These are phyloP conservation scores for Drosophila truncata DNA, from an alignment of 1,140 invertebrate genomes.

Conservation along the genomic window DNA sequence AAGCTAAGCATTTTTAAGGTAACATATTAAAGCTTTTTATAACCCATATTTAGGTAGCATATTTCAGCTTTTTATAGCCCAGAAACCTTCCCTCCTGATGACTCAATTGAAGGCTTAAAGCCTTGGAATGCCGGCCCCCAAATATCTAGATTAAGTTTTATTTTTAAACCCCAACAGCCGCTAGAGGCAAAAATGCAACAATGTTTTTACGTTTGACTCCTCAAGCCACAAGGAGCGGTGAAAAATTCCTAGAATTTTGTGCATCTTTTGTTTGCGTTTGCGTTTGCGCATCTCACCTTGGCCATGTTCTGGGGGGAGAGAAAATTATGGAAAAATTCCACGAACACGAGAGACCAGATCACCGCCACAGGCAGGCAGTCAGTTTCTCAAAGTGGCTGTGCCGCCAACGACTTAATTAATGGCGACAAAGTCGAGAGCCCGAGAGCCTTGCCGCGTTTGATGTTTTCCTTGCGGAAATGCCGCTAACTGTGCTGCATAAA, in stretches of 20 bases:
- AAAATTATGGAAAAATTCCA: slow-evolving; percentile 80
- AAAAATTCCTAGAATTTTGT: slow-evolving; percentile 69
- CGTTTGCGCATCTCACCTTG: slow-evolving; percentile 38
- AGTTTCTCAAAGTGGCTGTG: slow-evolving; percentile 45
- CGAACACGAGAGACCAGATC: slow-evolving; percentile 58
- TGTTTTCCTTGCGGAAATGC: slow-evolving; percentile 69
- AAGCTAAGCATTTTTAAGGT: not conserved
- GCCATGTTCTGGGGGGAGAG: slow-evolving; percentile 10
- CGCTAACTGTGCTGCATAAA: slow-evolving; percentile 47
- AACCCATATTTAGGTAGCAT: not conserved
- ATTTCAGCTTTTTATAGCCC: not conserved
- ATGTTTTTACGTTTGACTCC: slow-evolving; percentile 33
- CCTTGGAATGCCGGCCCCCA: slow-evolving; percentile 37
- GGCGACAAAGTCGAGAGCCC: slow-evolving; percentile 65
- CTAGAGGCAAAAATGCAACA: slow-evolving; percentile 37
- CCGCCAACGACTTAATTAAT: slow-evolving; percentile 80
- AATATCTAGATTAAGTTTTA: slow-evolving; percentile 78
- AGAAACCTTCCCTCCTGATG: slow-evolving; percentile 17
- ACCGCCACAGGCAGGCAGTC: slow-evolving; percentile 49
- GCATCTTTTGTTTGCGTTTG: slow-evolving; percentile 72
- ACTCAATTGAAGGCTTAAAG: slow-evolving; percentile 44
- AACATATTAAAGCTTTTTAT: not conserved
- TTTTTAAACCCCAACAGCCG: slow-evolving; percentile 62
- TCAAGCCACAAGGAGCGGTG: slow-evolving; percentile 14
- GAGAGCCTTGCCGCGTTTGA: slow-evolving; percentile 53